These are phyloP conservation scores for Cheilosia vernalis DNA, from an alignment of 2,888 invertebrate species.

Conservation along the genomic window DNA sequence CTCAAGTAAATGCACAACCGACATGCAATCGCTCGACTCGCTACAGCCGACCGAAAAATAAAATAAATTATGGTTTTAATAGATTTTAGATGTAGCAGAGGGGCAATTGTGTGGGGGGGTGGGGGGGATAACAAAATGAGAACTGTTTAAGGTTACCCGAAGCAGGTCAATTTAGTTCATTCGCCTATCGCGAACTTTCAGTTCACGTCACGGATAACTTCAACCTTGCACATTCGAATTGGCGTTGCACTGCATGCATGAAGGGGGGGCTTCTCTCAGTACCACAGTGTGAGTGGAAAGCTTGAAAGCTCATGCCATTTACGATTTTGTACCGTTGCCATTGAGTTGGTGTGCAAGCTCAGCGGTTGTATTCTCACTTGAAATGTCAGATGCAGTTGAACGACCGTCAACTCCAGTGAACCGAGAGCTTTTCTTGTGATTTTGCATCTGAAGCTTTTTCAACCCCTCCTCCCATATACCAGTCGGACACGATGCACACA, in stretches of 20 bases:
- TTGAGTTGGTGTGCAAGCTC: constrained; percentile 39
- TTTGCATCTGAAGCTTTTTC: constrained; percentile 60
- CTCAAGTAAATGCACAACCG: constrained; percentile 8
- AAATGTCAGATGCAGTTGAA: constrained; percentile 73
- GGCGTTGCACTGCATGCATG: constrained; percentile 57
- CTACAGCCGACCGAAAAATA: constrained; percentile 49
- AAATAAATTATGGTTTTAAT: constrained; percentile 43
- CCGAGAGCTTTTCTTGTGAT: constrained; percentile 49
- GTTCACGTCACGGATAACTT: constrained; percentile 76
- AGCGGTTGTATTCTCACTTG: constrained; percentile 26
- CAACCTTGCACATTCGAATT: constrained; percentile 78
- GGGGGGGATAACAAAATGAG: constrained; percentile 43
- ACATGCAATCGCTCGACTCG: constrained; percentile 20
- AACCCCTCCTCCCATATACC: no score
- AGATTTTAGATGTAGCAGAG: constrained; percentile 4
- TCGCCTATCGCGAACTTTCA: constrained; percentile 78
- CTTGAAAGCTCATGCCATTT: constrained; percentile 12
- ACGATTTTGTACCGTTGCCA: constrained; percentile 53
- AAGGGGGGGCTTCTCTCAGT: background rate
- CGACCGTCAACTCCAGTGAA: constrained; percentile 69
- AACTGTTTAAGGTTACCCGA: constrained; percentile 80
- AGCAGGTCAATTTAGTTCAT: constrained; percentile 83
- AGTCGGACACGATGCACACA: background rate
- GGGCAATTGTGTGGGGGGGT: background rate
- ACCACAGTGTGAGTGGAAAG: constrained; percentile 33